These are phyloP conservation scores for Parochlus steinenii DNA, from an alignment of 2,888 invertebrate species.

Conservation along the genomic window DNA sequence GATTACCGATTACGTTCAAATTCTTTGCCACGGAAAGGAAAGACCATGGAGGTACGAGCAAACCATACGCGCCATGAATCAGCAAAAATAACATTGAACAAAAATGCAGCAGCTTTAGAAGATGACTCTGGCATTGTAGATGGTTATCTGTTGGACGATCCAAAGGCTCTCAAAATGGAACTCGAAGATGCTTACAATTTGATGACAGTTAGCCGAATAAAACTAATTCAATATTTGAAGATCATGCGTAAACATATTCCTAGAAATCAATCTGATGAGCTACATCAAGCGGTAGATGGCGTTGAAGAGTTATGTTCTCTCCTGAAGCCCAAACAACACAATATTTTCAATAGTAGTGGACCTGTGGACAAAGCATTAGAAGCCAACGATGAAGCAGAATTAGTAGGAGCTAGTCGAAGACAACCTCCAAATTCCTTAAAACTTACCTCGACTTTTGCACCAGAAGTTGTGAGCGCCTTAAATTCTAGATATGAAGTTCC, in stretches of 20 bases:
- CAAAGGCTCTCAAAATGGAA: slow-evolving; percentile 28
- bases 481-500: slow-evolving; percentile 23
- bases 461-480: slow-evolving; percentile 1
- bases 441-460: no score
- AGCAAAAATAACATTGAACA: neutral
- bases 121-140: slow-evolving; percentile 24
- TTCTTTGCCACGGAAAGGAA: slow-evolving; percentile 6
- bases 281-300: slow-evolving; percentile 30
- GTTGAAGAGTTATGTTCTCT: slow-evolving; percentile 31
- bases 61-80: slow-evolving; percentile 16
- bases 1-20: slow-evolving; percentile 3
- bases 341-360: slow-evolving; percentile 4
- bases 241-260: slow-evolving; percentile 25
- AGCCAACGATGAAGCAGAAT: slow-evolving; percentile 23
- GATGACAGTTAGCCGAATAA: slow-evolving; percentile 29
- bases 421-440: neutral
- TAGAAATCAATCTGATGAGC: slow-evolving; percentile 22
- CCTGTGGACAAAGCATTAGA: slow-evolving; percentile 30
- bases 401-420: neutral
- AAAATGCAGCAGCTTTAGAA: slow-evolving; percentile 1
- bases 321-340: slow-evolving; percentile 18
- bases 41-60: slow-evolving; percentile 13
- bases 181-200: slow-evolving; percentile 31
- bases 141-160: slow-evolving; percentile 30
- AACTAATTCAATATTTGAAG: slow-evolving; percentile 29